A percentile compares a stretch with the other conserved stretches of the same genome.
These are phyloP conservation scores for Gastrophysa polygoni DNA, from an alignment of 2,888 invertebrate genomes.

Conservation along the genomic window DNA sequence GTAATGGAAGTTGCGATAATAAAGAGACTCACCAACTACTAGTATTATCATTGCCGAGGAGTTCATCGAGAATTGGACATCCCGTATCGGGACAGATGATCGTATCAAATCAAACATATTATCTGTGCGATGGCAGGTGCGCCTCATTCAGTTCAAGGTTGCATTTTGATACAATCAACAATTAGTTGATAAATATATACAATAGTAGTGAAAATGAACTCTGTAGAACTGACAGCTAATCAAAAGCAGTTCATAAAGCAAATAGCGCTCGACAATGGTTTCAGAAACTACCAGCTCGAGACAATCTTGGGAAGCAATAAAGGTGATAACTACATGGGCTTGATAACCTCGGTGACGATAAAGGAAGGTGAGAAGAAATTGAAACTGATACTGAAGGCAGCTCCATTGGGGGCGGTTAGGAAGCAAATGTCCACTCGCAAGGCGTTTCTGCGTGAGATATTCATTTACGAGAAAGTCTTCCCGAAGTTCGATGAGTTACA, in stretches of 20 bases:
- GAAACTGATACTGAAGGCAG: slow-evolving; percentile 45
- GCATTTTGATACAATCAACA: too few species aligned
- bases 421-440: slow-evolving; percentile 34
- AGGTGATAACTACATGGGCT: slow-evolving; percentile 35
- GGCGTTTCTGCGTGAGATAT: slow-evolving; percentile 44
- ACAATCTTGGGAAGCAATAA: not conserved
- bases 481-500: slow-evolving; percentile 34
- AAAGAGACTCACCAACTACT: too few species aligned
- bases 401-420: slow-evolving; percentile 38
- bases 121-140: too few species aligned
- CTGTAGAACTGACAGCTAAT: not conserved
- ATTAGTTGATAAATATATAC: too few species aligned
- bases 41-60: too few species aligned
- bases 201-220: not conserved
- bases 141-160: too few species aligned
- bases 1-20: too few species aligned
- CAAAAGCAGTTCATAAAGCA: slow-evolving; percentile 14
- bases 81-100: too few species aligned
- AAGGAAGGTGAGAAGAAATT: slow-evolving; percentile 19
- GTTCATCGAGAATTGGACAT: too few species aligned
- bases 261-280: slow-evolving; percentile 18
- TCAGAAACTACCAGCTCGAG: slow-evolving; percentile 1
- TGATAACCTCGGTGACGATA: slow-evolving; percentile 33
- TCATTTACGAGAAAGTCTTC: slow-evolving; percentile 44
- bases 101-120: too few species aligned